Base-by-base conservation (phyloP, 2,113 vertebrate species). In the Alces alces region DNA sequence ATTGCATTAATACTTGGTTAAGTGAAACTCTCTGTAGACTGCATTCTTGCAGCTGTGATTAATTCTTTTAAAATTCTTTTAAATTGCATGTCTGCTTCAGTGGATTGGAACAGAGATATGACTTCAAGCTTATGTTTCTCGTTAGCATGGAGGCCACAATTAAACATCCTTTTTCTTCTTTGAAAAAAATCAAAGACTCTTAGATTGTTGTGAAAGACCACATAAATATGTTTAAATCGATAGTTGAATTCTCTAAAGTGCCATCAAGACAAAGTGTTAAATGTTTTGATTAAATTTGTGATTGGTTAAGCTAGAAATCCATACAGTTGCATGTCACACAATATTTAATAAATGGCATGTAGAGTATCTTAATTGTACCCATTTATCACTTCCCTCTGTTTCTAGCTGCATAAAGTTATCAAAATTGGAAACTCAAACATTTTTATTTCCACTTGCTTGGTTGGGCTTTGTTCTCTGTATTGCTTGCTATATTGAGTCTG, bases 91-190 rank as follows among this genome's bases (percentile, higher is more conserved):
- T 93, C 93, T 97, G 90, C 95, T 93, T 95, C 95, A 90, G 52
- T 89, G 97, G 93, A 66, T 78, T 76, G 92, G 86, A 96, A 97
- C 92, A 89, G 93, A 96, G 97, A 96, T 80, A 93, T 85, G 95
- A 97, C 97, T 97, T 98, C 95, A 91, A 97, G 97, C 97, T 97
- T 95, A 83, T 95, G 97, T 97, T 96, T 96, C 96, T 97, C 19
- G 16, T 98, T 98, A 96, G 96, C 47, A 64, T 58, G 30, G 61
- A 92, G 76, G 83, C 80, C 94, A 95, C 96, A 97, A 93, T 96
- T 96, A 97, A 94, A 95, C 7, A 7, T 76, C 76, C 60, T 84
- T 70, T 92, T 60, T 39, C 11, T 58, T 85, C 64, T 86, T 89
- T 66, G 50, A 86, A 96, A 93, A 92, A 98, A 96, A 97, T 97